Conservation (phyloP, 2,888 invertebrate species). For the Barypeithes pellucidus region DNA sequence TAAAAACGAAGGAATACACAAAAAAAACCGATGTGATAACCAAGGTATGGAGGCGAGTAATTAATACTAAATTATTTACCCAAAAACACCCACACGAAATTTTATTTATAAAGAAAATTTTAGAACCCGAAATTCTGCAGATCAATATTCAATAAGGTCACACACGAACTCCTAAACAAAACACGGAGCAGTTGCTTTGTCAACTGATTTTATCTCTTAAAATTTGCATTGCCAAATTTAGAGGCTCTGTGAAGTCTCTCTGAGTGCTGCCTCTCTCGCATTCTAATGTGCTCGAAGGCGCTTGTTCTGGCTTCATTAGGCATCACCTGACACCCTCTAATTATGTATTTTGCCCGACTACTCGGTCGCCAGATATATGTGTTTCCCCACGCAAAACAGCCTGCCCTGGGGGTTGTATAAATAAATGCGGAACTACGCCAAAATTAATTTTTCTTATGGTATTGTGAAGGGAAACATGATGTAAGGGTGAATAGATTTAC, state of each 20-base stretch:
- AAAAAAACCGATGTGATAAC: no score
- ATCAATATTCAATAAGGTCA: conserved; percentile 32
- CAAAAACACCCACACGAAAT: not conserved
- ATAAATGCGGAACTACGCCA: conserved; percentile 49
- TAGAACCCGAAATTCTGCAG: not conserved
- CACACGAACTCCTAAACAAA: conserved; percentile 24
- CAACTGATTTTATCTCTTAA: conserved; percentile 55
- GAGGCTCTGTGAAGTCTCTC: conserved; percentile 21
- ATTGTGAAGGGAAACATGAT: conserved; percentile 51
- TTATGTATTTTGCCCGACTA: conserved; percentile 68
- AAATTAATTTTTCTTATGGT: conserved; percentile 62
- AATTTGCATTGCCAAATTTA: conserved; percentile 60
- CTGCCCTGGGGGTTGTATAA: conserved; percentile 41
- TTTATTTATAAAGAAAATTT: not conserved
- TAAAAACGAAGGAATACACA: no score
- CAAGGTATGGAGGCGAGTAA: no score
- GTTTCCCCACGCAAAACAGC: conserved; percentile 41
- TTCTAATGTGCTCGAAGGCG: conserved; percentile 58
- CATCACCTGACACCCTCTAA: conserved; percentile 70
- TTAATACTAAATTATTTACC: no score
- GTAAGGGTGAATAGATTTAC: conserved; percentile 53
- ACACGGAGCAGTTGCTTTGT: conserved; percentile 31
- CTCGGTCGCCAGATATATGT: conserved; percentile 49
- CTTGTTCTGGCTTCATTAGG: conserved; percentile 65
- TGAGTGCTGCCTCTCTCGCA: conserved; percentile 52